Base-by-base conservation (phyloP, 2,113 vertebrate species). In the Melanocharis versteri region DNA sequence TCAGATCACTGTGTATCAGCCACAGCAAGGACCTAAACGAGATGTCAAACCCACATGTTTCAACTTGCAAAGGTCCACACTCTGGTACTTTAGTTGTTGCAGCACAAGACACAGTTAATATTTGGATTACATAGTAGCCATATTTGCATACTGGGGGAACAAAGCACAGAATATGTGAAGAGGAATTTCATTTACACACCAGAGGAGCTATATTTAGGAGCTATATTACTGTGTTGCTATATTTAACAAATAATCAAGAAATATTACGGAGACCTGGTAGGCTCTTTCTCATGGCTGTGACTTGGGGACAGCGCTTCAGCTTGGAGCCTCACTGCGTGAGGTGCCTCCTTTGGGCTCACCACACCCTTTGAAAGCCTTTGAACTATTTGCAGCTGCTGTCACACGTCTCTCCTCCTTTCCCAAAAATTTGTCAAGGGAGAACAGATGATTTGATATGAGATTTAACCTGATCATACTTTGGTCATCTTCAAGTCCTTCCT, bases 321-420 rank as follows among this genome's bases (percentile, higher is more conserved):
- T n/a, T 79, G 26, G 45, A 91, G 26, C 13, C 45, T 61, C 50
- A 4, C 4, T 22, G 7, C n/a, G 37, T 37, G 18, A 45, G 17
- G 24, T 39, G 15, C 13, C 44, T 88, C 22, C 45, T 72, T 68
- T 39, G 31, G 44, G 24, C 26, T 72, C n/a, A 26, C 26, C 26
- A 61, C 17, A 26, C 10, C 35, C 50, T 71, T 17, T 35, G 28
- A 83, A 92, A 83, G 7, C 17, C 45, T 86, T 48, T 1, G 4
- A 68, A 23, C 15, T 51, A 4, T 14, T 65, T 64, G 33, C 35
- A 87, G 61, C 14, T 81, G 8, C 44, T 79, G 33, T 24, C 22
- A 31, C 1, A 28, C 0, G 0, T 72, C 27, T 66, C 6, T 69
- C 5, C 9, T 2, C 1, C 15, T 65, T 57, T 37, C n/a, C n/a